Conservation (phyloP, 1,140 invertebrate species). For the Magallana ariakensis region DNA sequence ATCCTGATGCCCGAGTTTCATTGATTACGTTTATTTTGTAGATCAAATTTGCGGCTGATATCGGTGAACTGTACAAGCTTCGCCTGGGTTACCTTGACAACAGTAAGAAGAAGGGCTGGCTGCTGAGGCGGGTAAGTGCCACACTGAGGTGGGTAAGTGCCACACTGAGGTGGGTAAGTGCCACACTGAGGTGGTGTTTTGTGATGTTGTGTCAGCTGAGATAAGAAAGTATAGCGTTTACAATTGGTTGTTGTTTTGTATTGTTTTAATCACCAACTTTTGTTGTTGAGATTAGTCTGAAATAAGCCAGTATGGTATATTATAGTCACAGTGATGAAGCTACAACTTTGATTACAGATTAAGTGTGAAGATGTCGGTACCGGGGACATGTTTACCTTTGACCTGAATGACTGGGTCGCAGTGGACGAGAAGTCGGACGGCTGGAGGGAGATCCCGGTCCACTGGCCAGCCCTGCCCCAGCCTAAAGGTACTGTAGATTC, state of each 20-base stretch:
- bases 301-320: no score
- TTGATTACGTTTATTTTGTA: slow-evolving; percentile 21
- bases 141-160: neutral
- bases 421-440: slow-evolving; percentile 67
- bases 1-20: no score
- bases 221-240: no score
- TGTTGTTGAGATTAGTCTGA: no score
- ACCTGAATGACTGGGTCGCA: slow-evolving; percentile 60
- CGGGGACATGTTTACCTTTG: slow-evolving; percentile 64
- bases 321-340: no score
- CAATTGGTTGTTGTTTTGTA: no score
- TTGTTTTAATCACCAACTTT: no score
- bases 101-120: slow-evolving; percentile 57
- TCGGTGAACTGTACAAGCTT: slow-evolving; percentile 70
- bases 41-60: slow-evolving; percentile 64
- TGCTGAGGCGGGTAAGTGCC: slow-evolving; percentile 61
- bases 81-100: slow-evolving; percentile 67
- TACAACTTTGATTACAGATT: slow-evolving; percentile 51
- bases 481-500: slow-evolving; percentile 67
- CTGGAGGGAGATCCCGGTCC: slow-evolving; percentile 71
- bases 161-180: neutral
- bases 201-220: no score
- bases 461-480: slow-evolving; percentile 69
- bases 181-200: neutral
- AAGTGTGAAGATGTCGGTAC: slow-evolving; percentile 68